These are phyloP conservation scores for Yponomeuta evonymella DNA, from an alignment of 2,888 invertebrate species.

Conservation along the genomic window DNA sequence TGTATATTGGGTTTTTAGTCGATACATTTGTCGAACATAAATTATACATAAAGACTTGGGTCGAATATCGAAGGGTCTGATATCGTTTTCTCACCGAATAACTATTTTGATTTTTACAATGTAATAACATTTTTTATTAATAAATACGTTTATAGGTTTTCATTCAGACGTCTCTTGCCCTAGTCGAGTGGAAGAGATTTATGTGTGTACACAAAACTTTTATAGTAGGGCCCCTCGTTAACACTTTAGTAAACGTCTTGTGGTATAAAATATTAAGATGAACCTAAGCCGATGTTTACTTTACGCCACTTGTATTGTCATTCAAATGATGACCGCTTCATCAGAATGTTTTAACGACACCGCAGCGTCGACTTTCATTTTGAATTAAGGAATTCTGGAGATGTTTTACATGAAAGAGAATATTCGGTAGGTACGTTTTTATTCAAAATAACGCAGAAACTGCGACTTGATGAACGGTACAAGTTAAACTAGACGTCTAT, in stretches of 20 bases:
- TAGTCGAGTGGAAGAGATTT: conserved; percentile 49
- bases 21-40: not conserved
- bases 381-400: too few relatives aligned
- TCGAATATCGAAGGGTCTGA: not conserved
- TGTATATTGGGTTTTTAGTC: not conserved
- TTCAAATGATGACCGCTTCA: conserved; percentile 58
- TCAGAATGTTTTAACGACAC: conserved; percentile 20
- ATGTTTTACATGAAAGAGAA: too few relatives aligned
- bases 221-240: conserved; percentile 66
- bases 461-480: too few relatives aligned
- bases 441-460: too few relatives aligned
- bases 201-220: conserved; percentile 62
- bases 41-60: not conserved
- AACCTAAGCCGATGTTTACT: conserved; percentile 44
- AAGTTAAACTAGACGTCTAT: too few relatives aligned
- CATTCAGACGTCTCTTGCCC: conserved; percentile 51
- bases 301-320: conserved; percentile 51
- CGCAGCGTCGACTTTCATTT: too few relatives aligned
- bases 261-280: conserved; percentile 53
- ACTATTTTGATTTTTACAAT: conserved; percentile 44
- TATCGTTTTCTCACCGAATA: conserved; percentile 11
- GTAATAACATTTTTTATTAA: conserved; percentile 53
- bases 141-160: conserved; percentile 58
- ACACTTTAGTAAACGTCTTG: conserved; percentile 65
- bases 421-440: too few relatives aligned